These are phyloP conservation scores for Pygmarrhopalites habei DNA, from an alignment of 1,140 invertebrate species.

Conservation along the genomic window DNA sequence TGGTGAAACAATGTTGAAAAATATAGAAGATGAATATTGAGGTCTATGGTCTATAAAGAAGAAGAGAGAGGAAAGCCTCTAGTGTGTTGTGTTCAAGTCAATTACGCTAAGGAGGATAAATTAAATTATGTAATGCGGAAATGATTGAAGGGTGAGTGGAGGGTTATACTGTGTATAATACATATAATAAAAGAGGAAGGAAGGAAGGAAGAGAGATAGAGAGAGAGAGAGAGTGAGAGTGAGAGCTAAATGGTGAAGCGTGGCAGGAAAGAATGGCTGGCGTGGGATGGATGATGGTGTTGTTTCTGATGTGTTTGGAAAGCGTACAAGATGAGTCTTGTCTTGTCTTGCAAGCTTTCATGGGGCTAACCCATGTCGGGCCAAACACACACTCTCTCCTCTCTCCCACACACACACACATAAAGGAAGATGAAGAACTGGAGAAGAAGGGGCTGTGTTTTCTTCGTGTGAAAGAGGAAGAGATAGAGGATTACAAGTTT, in stretches of 20 bases:
- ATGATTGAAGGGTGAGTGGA: conserved; percentile 9
- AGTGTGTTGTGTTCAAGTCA: conserved; percentile 14
- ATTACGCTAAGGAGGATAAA: conserved; percentile 9
- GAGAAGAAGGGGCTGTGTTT: conserved; percentile 1
- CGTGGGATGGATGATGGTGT: neutral
- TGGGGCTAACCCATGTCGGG: too few species aligned
- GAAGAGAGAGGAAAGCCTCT: neutral
- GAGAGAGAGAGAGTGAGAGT: too few species aligned
- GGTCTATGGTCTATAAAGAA: too few species aligned
- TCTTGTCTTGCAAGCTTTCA: neutral
- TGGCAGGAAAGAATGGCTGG: neutral
- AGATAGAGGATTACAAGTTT: conserved; percentile 12
- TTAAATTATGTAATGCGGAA: conserved; percentile 18
- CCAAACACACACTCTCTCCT: too few species aligned
- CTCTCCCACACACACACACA: too few species aligned
- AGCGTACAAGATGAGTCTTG: conserved; percentile 1
- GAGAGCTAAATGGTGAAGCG: neutral
- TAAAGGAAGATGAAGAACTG: neutral
- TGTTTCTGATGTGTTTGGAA: neutral
- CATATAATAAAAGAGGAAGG: too few species aligned
- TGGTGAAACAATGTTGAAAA: too few species aligned
- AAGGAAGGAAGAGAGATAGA: neutral
- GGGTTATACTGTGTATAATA: neutral
- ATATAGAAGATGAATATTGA: too few species aligned
- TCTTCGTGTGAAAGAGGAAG: neutral